These are phyloP conservation scores for Delichon dasypus DNA, from an alignment of 2,797 vertebrate species.

Conservation along the genomic window DNA sequence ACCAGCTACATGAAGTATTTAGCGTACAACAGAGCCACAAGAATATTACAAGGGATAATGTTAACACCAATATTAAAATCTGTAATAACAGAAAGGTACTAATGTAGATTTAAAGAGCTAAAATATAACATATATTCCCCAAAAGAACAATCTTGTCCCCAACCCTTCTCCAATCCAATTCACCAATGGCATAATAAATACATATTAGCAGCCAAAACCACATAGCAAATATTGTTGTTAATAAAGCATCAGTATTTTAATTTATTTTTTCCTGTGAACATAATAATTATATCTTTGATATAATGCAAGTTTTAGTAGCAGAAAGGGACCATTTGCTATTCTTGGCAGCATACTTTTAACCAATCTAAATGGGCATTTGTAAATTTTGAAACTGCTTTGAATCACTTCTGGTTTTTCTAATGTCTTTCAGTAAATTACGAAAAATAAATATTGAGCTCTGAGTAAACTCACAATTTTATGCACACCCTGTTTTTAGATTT, in stretches of 20 bases:
- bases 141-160: not conserved
- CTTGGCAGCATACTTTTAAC: not conserved
- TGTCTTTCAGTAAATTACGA: not conserved
- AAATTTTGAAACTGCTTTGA: not conserved
- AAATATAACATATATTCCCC: not conserved
- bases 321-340: not conserved
- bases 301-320: not conserved
- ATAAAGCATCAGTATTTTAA: not conserved
- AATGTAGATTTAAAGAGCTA: not conserved
- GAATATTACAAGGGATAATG: not conserved
- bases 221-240: not conserved
- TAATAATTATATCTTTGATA: not conserved
- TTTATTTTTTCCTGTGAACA: not conserved
- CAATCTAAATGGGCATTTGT: not conserved
- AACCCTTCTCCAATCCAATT: not conserved
- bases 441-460: not conserved
- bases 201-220: not conserved
- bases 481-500: not conserved
- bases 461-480: not conserved
- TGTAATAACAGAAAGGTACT: not conserved
- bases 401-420: not conserved
- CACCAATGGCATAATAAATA: not conserved
- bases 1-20: not conserved
- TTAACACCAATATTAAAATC: not conserved
- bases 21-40: not conserved